A percentile compares a stretch with the other conserved stretches of the same genome.
phyloP scores from a whole-genome alignment of 2,113 vertebrate genomes.

The Hemibagrus wyckioides region DNA sequence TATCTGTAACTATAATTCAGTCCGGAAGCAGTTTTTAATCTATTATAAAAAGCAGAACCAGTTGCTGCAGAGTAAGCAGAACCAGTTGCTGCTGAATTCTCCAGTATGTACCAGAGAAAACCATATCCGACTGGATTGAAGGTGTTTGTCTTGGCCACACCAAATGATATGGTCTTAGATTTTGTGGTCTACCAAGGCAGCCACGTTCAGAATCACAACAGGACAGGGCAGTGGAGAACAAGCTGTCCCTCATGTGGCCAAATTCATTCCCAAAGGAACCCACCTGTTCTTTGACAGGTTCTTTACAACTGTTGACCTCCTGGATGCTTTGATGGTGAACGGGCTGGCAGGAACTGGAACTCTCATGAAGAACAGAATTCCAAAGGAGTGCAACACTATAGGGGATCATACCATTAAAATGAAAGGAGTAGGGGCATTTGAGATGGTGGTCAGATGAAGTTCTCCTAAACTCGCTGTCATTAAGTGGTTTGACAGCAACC shows the following conservation, averaged over 20 bases:
- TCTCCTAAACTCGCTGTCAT: slow-evolving; percentile 20
- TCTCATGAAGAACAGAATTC: slow-evolving; percentile 34
- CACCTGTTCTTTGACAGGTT: slow-evolving; percentile 11
- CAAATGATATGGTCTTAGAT: too few relatives aligned
- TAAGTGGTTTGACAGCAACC: slow-evolving; percentile 31
- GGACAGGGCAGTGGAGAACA: slow-evolving; percentile 1
- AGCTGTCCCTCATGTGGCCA: slow-evolving; percentile 11
- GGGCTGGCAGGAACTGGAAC: too few relatives aligned
- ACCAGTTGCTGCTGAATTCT: background rate
- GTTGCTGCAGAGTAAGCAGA: too few relatives aligned
- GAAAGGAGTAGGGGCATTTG: slow-evolving; percentile 14
- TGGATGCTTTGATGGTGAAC: slow-evolving; percentile 1
- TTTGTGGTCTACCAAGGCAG: slow-evolving; percentile 10
- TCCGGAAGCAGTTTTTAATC: too few relatives aligned
- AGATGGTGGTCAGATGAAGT: slow-evolving; percentile 13
- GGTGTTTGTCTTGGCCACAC: too few relatives aligned
- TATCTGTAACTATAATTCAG: too few relatives aligned
- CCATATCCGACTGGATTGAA: slow-evolving; percentile 8
- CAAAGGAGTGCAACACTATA: slow-evolving; percentile 24
- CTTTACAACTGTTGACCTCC: slow-evolving; percentile 15
- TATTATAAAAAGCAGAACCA: too few relatives aligned
- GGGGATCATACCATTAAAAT: slow-evolving; percentile 11
- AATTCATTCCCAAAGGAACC: slow-evolving; percentile 1
- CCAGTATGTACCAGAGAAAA: slow-evolving; percentile 3
- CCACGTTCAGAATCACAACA: background rate